Evolutionary conservation across 2,113 vertebrate species (phyloP).

Genomic region (Microtus richardsoni): DNA sequence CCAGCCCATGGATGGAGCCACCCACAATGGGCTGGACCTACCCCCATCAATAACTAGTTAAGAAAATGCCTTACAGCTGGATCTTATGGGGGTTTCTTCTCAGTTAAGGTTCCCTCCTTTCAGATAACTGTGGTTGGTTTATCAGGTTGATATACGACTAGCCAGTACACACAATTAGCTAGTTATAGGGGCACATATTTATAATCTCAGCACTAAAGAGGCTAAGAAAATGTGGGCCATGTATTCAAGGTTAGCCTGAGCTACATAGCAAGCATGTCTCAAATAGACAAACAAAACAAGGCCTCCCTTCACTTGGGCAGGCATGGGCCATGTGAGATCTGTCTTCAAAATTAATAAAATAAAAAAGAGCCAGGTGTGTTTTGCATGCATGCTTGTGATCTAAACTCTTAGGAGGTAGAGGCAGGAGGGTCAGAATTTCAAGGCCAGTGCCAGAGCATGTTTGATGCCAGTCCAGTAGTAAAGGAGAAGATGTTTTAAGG

Average conservation of each 20-base stretch:
- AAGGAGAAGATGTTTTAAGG: background rate
- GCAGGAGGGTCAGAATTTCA: background rate
- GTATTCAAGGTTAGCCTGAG: background rate
- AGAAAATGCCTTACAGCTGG: no score
- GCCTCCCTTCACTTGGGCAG: background rate
- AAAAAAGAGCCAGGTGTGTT: background rate
- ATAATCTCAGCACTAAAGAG: background rate
- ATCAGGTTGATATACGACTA: background rate
- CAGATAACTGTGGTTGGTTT: background rate
- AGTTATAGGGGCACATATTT: background rate
- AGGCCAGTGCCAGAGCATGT: background rate
- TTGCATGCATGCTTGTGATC: background rate
- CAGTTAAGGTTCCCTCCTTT: background rate
- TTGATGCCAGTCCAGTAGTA: background rate
- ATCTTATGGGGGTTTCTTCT: background rate
- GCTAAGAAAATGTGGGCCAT: background rate
- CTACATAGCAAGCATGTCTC: background rate
- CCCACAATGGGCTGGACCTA: no score
- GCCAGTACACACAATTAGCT: background rate
- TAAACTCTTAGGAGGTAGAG: background rate
- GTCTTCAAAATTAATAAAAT: background rate
- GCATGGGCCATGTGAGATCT: background rate
- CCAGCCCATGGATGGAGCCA: no score
- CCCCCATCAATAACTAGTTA: no score
- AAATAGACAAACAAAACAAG: background rate